Evolutionary conservation across 2,797 vertebrate species (phyloP).

Genomic region (Cyprinella venusta): DNA sequence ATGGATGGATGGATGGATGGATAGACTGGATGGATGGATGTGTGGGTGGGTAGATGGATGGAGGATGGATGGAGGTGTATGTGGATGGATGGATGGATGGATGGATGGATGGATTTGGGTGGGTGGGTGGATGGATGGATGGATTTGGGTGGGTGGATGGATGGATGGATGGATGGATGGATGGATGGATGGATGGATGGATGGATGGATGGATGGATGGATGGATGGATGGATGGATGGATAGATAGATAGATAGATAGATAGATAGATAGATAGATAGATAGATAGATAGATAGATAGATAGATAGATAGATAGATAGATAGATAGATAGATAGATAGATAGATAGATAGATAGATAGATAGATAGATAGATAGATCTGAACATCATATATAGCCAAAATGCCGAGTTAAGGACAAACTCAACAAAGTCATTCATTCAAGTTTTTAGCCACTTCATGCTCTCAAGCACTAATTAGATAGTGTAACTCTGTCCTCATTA

Average conservation of each 20-base stretch:
- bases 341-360: not conserved
- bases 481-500: conserved; percentile 40
- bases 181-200: no score
- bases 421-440: conserved; percentile 28
- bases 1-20: not conserved
- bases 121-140: not conserved
- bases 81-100: not conserved
- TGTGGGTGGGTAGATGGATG: not conserved
- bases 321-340: not conserved
- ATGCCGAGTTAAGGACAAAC: not conserved
- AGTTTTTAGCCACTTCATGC: conserved; percentile 1
- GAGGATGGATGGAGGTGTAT: not conserved
- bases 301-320: not conserved
- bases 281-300: not conserved
- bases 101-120: no score
- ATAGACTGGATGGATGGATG: not conserved
- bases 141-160: not conserved
- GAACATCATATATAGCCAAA: not conserved
- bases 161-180: not conserved
- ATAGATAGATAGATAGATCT: not conserved
- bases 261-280: no score
- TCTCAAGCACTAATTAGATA: conserved; percentile 40
- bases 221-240: no score
- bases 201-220: not conserved
- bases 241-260: not conserved